A percentile compares a stretch with the other conserved stretches of the same genome.
These are phyloP conservation scores for Percopsis transmontana DNA, from an alignment of 2,113 vertebrate genomes.

Conservation along the genomic window DNA sequence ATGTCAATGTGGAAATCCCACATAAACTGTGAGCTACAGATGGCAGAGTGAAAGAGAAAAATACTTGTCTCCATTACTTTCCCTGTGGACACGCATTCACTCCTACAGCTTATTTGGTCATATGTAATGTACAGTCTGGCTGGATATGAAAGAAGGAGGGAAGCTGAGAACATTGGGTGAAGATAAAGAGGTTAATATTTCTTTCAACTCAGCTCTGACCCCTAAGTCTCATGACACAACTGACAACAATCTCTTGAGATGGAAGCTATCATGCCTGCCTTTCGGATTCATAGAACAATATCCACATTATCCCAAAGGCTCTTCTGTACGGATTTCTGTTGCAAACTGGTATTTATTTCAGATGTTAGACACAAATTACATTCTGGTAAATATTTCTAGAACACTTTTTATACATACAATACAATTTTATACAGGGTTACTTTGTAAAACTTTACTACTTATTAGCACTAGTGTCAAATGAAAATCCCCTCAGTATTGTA, in stretches of 20 bases:
- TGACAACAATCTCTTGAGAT: conserved; percentile 13
- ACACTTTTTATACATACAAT: background rate
- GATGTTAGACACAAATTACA: background rate
- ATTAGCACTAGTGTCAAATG: too few relatives aligned
- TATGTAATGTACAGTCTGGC: background rate
- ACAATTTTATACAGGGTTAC: too few relatives aligned
- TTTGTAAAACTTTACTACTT: too few relatives aligned
- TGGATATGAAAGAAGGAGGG: background rate
- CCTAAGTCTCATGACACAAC: background rate
- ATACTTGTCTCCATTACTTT: background rate
- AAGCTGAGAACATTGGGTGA: background rate
- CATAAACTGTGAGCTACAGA: background rate
- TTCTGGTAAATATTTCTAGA: background rate
- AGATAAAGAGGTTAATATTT: conserved; percentile 7
- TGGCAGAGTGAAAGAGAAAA: background rate
- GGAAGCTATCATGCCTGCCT: background rate
- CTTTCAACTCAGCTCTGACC: conserved; percentile 19
- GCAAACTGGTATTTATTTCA: background rate
- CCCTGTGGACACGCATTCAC: background rate
- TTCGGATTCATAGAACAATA: background rate
- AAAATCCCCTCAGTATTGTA: too few relatives aligned
- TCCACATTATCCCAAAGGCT: background rate
- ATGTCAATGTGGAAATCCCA: conserved; percentile 36
- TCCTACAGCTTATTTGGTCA: background rate
- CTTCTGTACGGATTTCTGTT: background rate